phyloP scores from a whole-genome alignment of 2,113 vertebrate genomes.

The Oreotrochilus melanogaster region DNA sequence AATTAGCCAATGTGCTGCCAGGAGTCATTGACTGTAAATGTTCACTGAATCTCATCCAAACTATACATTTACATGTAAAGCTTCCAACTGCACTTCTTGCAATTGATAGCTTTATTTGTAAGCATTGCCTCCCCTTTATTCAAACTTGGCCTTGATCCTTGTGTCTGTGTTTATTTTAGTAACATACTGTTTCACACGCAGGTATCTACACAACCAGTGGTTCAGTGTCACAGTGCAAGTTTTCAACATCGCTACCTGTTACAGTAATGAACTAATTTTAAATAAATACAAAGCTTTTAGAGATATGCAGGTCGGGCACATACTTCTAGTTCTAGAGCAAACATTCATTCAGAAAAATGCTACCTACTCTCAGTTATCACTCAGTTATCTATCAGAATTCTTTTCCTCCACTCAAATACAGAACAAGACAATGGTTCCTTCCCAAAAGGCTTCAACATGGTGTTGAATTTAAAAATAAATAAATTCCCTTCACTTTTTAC shows the following conservation, averaged over 20 bases:
- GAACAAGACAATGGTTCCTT: background rate
- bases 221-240: background rate
- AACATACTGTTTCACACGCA: slow-evolving; percentile 30
- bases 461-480: background rate
- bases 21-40: background rate
- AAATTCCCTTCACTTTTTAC: background rate
- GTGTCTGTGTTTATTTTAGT: slow-evolving; percentile 51
- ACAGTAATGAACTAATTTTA: background rate
- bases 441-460: background rate
- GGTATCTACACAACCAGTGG: slow-evolving; percentile 6
- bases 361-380: background rate
- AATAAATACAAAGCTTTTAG: background rate
- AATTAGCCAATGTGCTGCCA: background rate
- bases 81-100: background rate
- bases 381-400: background rate
- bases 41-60: background rate
- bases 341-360: background rate
- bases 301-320: background rate
- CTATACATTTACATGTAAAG: background rate
- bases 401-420: background rate
- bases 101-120: background rate
- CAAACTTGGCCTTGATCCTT: slow-evolving; percentile 33
- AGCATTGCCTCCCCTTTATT: background rate
- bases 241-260: background rate
- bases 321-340: background rate